phyloP scores from a whole-genome alignment of 2,797 vertebrate species.

The Malacoctenus gilli region DNA sequence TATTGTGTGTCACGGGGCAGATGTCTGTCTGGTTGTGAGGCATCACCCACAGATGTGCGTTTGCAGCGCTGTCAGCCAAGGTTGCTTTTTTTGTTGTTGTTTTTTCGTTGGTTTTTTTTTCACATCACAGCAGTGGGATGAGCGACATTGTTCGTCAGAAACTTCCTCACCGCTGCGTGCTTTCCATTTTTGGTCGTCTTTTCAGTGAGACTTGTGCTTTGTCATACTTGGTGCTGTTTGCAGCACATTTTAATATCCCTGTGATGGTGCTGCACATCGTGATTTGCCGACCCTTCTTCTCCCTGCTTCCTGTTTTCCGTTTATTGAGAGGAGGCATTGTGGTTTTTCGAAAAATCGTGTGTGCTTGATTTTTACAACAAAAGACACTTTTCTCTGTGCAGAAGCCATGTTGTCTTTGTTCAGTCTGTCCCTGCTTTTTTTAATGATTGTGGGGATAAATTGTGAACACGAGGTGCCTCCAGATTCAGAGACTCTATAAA shows the following conservation, averaged over 20 bases:
- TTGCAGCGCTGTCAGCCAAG: slow-evolving; percentile 1
- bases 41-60: slow-evolving; percentile 7
- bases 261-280: not conserved
- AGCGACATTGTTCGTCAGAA: slow-evolving; percentile 8
- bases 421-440: not conserved
- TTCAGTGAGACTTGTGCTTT: slow-evolving; percentile 3
- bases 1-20: not conserved
- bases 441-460: not conserved
- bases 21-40: not conserved
- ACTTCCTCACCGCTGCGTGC: not conserved
- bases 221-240: not conserved
- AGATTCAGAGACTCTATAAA: not conserved
- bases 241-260: too few species aligned
- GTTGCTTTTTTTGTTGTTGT: not conserved
- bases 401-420: slow-evolving; percentile 2
- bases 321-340: not conserved
- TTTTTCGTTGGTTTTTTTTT: too few species aligned
- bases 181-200: slow-evolving; percentile 25
- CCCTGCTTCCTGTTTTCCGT: not conserved
- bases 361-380: not conserved
- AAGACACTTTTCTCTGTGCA: not conserved
- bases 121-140: slow-evolving; percentile 23
- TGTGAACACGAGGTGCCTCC: not conserved
- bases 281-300: not conserved
- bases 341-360: not conserved